These are phyloP conservation scores for Poliocrania exsul DNA, from an alignment of 2,797 vertebrate genomes.

Conservation along the genomic window DNA sequence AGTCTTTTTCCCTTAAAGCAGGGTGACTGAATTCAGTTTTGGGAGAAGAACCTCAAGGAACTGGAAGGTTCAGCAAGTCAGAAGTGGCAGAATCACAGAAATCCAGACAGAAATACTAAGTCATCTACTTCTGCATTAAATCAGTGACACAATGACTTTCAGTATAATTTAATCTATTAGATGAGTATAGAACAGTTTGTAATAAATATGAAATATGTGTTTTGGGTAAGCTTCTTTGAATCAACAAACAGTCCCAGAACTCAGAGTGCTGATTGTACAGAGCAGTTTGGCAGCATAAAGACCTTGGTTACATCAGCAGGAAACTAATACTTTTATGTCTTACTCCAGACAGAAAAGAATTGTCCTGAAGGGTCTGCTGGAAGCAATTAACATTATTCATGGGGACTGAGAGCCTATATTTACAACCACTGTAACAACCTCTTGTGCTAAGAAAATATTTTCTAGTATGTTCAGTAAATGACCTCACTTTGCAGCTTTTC, in stretches of 20 bases:
- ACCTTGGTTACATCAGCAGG: background rate
- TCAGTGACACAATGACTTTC: background rate
- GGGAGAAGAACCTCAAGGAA: background rate
- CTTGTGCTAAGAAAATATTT: background rate
- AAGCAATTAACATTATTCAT: background rate
- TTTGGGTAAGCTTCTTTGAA: background rate
- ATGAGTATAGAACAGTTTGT: background rate
- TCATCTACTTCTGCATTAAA: background rate
- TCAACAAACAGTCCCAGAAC: background rate
- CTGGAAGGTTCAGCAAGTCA: background rate
- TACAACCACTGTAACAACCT: background rate
- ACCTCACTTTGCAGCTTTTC: background rate
- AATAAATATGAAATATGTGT: background rate
- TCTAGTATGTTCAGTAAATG: background rate
- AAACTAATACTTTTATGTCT: background rate
- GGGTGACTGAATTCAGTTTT: background rate
- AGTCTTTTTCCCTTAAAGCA: background rate
- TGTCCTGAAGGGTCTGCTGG: background rate
- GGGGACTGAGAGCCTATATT: background rate
- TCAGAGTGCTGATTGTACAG: background rate
- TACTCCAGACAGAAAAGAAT: background rate
- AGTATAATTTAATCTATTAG: background rate
- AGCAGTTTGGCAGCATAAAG: background rate
- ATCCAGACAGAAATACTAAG: background rate
- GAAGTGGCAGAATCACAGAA: background rate